Evolutionary conservation across 2,797 vertebrate genomes (phyloP).

Genomic region (Xiphophorus birchmanni): DNA sequence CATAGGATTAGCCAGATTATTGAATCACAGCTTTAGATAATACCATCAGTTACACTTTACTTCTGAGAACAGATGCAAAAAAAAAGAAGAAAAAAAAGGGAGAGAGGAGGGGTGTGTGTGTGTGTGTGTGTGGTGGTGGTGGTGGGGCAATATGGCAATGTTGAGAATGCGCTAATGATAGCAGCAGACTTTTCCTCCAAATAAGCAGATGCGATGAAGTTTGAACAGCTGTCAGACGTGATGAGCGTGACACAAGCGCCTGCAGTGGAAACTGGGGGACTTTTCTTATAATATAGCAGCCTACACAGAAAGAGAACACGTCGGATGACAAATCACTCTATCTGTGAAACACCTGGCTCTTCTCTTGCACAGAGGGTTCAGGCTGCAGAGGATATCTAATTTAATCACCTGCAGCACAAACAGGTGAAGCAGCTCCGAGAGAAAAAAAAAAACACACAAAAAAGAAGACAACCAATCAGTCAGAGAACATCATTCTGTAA

Average conservation of each 20-base stretch:
- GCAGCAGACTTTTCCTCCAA: constrained; percentile 68
- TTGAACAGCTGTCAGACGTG: constrained; percentile 79
- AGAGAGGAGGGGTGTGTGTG: too few relatives aligned
- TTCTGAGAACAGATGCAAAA: constrained; percentile 78
- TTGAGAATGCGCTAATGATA: constrained; percentile 74
- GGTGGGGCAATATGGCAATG: constrained; percentile 69
- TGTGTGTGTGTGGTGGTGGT: too few relatives aligned
- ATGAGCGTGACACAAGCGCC: constrained; percentile 76
- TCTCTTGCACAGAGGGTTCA: constrained; percentile 43
- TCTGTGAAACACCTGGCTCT: constrained; percentile 66
- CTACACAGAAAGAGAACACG: constrained; percentile 53
- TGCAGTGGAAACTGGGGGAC: constrained; percentile 66
- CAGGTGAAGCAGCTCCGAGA: constrained; percentile 31
- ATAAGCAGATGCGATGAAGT: constrained; percentile 75
- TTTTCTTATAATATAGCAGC: constrained; percentile 62
- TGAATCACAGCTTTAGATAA: constrained; percentile 82
- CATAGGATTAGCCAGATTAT: constrained; percentile 80
- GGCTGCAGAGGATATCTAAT: constrained; percentile 43
- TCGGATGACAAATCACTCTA: constrained; percentile 64
- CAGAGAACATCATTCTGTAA: constrained; percentile 12
- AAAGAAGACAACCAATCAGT: constrained; percentile 23
- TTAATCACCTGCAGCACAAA: constrained; percentile 35
- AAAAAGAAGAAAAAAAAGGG: constrained; percentile 19
- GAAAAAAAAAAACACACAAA: background rate
- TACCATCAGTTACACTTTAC: constrained; percentile 81